phyloP scores from a whole-genome alignment of 2,797 vertebrate species.

The Cichlasoma orientale region DNA sequence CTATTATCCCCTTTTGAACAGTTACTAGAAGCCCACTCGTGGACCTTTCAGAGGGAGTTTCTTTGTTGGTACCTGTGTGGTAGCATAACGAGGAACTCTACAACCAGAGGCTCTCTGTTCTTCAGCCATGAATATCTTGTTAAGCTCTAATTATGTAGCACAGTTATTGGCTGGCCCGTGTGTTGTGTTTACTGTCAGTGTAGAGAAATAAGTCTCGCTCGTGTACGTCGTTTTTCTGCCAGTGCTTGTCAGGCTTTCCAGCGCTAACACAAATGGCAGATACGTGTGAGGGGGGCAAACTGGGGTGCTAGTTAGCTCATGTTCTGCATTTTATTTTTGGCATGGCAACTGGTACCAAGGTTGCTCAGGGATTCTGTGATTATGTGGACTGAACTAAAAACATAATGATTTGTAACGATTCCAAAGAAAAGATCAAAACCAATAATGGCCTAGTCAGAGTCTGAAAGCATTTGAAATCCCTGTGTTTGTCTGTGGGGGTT shows the following conservation, averaged over 20 bases:
- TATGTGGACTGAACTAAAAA: neutral
- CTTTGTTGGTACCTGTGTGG: neutral
- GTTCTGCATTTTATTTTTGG: slow-evolving; percentile 18
- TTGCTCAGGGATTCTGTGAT: neutral
- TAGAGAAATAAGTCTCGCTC: slow-evolving; percentile 3
- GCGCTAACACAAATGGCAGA: neutral
- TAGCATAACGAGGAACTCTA: neutral
- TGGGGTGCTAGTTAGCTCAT: neutral
- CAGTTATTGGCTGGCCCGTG: neutral
- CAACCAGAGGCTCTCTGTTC: neutral
- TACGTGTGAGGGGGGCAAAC: neutral
- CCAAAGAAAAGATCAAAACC: neutral
- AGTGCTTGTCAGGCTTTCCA: neutral
- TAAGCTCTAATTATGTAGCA: slow-evolving; percentile 7
- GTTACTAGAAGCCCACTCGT: neutral
- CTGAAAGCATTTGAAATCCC: neutral
- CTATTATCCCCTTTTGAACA: neutral
- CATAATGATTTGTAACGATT: neutral
- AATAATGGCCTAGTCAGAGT: slow-evolving; percentile 1
- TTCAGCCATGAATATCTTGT: slow-evolving; percentile 5
- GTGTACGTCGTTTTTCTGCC: neutral
- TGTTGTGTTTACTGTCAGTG: slow-evolving; percentile 12
- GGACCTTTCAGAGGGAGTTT: neutral
- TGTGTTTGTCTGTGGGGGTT: too few relatives aligned
- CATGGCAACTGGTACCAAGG: neutral